Percentiles rank a stretch among this genome's conserved stretches.
Conservation (phyloP, 1,140 invertebrate genomes). For the Panulirus ornatus region DNA sequence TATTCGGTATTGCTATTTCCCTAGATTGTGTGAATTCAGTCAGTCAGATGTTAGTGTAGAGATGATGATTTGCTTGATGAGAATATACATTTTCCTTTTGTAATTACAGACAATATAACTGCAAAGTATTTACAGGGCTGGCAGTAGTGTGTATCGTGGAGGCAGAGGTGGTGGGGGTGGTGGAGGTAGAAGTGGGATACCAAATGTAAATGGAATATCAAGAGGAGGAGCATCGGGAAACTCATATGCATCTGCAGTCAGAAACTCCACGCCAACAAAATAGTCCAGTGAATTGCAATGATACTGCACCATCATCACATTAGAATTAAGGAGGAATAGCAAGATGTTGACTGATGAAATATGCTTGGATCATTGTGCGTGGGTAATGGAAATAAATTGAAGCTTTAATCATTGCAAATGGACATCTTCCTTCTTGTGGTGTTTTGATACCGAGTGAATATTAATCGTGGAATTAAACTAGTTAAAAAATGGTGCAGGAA, state of each 20-base stretch:
- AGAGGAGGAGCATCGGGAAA: conserved; percentile 42
- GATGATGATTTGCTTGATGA: no score
- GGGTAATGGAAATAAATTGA: conserved; percentile 42
- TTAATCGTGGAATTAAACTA: not conserved
- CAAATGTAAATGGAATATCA: conserved; percentile 48
- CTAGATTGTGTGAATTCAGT: no score
- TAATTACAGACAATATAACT: no score
- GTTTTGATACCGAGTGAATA: conserved; percentile 31
- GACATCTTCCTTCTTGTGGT: conserved; percentile 34
- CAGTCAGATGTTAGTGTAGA: no score
- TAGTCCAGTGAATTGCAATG: conserved; percentile 20
- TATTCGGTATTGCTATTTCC: no score
- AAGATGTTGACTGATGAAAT: not conserved
- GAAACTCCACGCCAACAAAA: conserved; percentile 59
- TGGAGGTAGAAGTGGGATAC: conserved; percentile 66
- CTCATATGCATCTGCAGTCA: conserved; percentile 62
- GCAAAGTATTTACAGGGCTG: no score
- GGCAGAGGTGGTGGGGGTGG: conserved; percentile 73
- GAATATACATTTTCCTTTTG: no score
- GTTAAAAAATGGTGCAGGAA: conserved; percentile 40
- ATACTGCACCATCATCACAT: not conserved
- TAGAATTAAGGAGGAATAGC: not conserved
- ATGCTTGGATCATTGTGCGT: conserved; percentile 26
- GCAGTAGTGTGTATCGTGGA: conserved; percentile 76
- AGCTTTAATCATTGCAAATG: conserved; percentile 61